Evolutionary conservation across 2,888 invertebrate species (phyloP), one percentile per base, ranked within the genome.

Genomic region (Tenthredo distinguenda): DNA sequence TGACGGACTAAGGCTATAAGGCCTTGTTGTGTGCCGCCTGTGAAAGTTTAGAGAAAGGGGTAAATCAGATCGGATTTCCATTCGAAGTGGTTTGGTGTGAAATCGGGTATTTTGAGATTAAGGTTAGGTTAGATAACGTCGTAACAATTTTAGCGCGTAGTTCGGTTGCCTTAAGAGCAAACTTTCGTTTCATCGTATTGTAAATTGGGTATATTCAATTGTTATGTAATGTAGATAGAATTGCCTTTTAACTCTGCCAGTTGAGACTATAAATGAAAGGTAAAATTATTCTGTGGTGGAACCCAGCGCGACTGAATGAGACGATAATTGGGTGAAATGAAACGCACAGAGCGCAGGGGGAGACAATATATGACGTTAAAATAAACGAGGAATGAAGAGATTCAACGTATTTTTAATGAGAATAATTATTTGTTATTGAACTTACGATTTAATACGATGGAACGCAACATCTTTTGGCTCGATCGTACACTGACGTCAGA

Each of bases 381-480:
- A 77, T 31, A 31, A 26, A 21, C 31, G 0, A 7, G 6, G 10
- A 21, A 40, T 58, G 1, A 62, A 7, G 15, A 5, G 9, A 81
- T 15, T 62, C n/a, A 55, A 18, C 15, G 2, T 55, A 62, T 81
- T 81, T 5, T 58, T 21, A 50, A 47, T 55, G 1, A 50, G 7
- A 12, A 40, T 40, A 15, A 81, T 5, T 37, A 65, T 81, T 68
- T 83, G 68, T 71, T 83, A 31, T 83, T 47, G 87, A 87, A 92
- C 92, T 92, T 87, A 93, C 93, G 90, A 87, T 90, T 90, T 87
- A 89, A 88, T 85, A 90, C 85, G 65, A 91, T 86, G 34, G 92
- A 91, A 77, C 91, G 92, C 87, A 93, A 90, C 93, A 93, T 93
- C 84, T 91, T 91, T 84, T 84, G 82, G 65, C 86, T 85, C 84